phyloP scores from a whole-genome alignment of 2,797 vertebrate species.

The Arvicola amphibius region DNA sequence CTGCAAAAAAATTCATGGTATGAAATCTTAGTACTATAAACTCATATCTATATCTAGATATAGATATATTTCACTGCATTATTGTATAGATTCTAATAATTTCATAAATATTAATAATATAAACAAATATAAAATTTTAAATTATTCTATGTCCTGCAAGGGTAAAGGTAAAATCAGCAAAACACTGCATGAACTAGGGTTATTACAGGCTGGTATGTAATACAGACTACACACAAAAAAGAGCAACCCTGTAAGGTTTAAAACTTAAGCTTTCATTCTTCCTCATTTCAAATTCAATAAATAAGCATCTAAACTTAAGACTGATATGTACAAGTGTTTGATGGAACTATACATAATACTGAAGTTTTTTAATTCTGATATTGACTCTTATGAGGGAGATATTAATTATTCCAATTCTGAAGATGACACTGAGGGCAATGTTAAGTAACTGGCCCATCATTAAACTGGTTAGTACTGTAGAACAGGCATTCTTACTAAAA shows the following conservation, averaged over 20 bases:
- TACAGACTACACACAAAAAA: neutral
- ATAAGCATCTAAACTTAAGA: conserved; percentile 33
- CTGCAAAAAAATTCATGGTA: conserved; percentile 84
- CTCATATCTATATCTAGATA: neutral
- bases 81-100: conserved; percentile 52
- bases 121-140: conserved; percentile 9
- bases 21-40: conserved; percentile 45
- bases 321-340: neutral
- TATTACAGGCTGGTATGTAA: conserved; percentile 6
- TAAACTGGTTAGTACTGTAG: conserved; percentile 23
- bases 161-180: conserved; percentile 31
- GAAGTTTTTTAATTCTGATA: conserved; percentile 26
- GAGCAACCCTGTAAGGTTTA: neutral
- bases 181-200: conserved; percentile 21
- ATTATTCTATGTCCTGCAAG: conserved; percentile 10
- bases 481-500: neutral
- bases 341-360: neutral
- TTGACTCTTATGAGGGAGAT: neutral
- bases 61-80: neutral
- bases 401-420: conserved; percentile 49
- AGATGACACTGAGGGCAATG: conserved; percentile 15
- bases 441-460: neutral
- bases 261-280: neutral
- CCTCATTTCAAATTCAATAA: conserved; percentile 20
- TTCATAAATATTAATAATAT: conserved; percentile 40